These are phyloP conservation scores for Carlito syrichta DNA, from an alignment of 2,113 vertebrate species.

Conservation along the genomic window DNA sequence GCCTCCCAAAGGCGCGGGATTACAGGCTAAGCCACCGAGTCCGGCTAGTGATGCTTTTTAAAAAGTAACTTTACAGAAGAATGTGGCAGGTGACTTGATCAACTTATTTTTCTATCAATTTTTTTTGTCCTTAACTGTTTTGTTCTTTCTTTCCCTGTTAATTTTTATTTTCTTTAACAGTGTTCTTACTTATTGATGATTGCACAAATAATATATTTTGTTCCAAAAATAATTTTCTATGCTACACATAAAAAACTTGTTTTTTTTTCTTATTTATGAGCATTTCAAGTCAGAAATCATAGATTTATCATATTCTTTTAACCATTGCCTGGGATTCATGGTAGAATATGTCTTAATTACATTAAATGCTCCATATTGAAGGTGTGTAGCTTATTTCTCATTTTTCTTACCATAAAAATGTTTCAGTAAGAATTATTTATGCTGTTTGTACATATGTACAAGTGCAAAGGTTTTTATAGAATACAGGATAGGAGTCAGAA, in stretches of 20 bases:
- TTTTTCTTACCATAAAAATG: not conserved
- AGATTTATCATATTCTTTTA: not conserved
- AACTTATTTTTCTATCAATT: not conserved
- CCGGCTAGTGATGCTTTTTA: not conserved
- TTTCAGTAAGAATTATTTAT: not conserved
- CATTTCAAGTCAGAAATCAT: not conserved
- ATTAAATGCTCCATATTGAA: not conserved
- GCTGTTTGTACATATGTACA: not conserved
- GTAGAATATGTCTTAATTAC: not conserved
- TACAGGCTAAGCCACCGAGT: too few species aligned
- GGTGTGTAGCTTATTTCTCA: not conserved
- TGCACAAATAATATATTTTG: not conserved
- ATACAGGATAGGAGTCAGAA: not conserved
- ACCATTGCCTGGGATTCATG: not conserved
- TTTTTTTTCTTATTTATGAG: not conserved
- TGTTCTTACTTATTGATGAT: constrained; percentile 16
- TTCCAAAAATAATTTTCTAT: not conserved
- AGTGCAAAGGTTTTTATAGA: not conserved
- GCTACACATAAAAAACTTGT: not conserved
- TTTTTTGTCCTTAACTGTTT: constrained; percentile 12
- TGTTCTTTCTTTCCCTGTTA: not conserved
- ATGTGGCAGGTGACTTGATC: not conserved
- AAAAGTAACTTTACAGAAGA: not conserved
- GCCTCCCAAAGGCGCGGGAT: too few species aligned
- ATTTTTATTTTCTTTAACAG: constrained; percentile 32